Evolutionary conservation across 2,113 vertebrate genomes (phyloP), one percentile per base, ranked within the genome.

Genomic region (Amblyopsis rosae): DNA sequence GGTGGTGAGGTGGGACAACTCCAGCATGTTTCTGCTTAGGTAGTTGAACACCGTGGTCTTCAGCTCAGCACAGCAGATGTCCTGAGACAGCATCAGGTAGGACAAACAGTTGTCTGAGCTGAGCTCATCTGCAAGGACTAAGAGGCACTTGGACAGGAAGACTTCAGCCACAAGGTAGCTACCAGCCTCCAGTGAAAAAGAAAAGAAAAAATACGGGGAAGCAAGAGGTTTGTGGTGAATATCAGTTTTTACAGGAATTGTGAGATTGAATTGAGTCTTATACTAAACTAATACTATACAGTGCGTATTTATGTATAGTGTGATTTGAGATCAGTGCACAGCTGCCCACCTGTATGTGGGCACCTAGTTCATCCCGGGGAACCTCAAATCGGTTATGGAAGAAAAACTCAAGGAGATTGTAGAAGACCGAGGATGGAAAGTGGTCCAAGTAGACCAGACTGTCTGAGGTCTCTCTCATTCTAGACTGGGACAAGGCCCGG

Each of bases 401-500:
- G 70, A 72, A 87, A 76, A 92, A 93, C 73, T 93, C 87, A 32
- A 94, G 86, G 26, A 94, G 67, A 74, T 79, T 88, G 70, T 66
- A 73, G 70, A 94, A 93, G 49, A 89, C 33, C 0, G 61, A 78
- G 3, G 90, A 91, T 0, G 93, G 81, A 12, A 94, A 77, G 1
- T 92, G 88, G 6, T 86, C 84, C 66, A 94, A 80, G 9, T 78
- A 62, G 69, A 94, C 79, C 35, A 85, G 65, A 9, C 75, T 73
- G 51, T 90, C 91, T 1, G 72, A 70, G 0, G 81, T 90, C 80
- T 94, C 93, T 72, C 79, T 91, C 93, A 94, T 94, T 16, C 70
- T 81, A 54, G 92, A 93, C 45, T 83, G 86, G n/a, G 86, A 91
- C 73, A 94, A 78, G 32, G 89, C 93, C 56, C 76, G 63, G 72